Percentiles rank a stretch among this genome's conserved stretches.
Evolutionary conservation across 2,113 vertebrate genomes (phyloP).

Genomic region (Pteropus alecto): DNA sequence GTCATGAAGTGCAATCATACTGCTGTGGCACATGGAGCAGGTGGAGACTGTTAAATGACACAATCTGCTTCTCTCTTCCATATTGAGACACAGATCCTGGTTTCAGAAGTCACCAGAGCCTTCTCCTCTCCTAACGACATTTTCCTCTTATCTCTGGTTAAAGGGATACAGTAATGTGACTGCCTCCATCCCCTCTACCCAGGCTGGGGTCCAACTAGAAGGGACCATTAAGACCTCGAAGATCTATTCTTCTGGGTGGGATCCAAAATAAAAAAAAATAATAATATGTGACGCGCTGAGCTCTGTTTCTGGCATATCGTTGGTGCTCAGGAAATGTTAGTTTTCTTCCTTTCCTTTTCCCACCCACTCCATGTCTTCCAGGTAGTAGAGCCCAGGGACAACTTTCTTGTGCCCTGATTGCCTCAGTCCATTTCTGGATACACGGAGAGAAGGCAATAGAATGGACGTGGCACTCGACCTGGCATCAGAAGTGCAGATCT

Average conservation of each 20-base stretch:
- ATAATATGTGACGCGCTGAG: background rate
- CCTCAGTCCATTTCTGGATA: background rate
- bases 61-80: background rate
- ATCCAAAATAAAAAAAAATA: background rate
- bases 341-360: background rate
- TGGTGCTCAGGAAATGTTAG: background rate
- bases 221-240: background rate
- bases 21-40: background rate
- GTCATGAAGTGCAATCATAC: fast-evolving
- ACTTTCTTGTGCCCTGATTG: background rate
- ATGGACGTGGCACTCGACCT: background rate
- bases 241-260: background rate
- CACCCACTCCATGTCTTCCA: background rate
- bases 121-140: background rate
- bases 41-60: no score
- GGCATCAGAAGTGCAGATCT: background rate
- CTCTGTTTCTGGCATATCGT: background rate
- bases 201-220: background rate
- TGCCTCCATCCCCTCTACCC: fast-evolving
- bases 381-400: background rate
- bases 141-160: background rate
- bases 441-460: background rate
- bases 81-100: background rate
- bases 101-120: background rate
- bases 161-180: background rate